Evolutionary conservation across 2,113 vertebrate species (phyloP).

Genomic region (Neogobius melanostomus): DNA sequence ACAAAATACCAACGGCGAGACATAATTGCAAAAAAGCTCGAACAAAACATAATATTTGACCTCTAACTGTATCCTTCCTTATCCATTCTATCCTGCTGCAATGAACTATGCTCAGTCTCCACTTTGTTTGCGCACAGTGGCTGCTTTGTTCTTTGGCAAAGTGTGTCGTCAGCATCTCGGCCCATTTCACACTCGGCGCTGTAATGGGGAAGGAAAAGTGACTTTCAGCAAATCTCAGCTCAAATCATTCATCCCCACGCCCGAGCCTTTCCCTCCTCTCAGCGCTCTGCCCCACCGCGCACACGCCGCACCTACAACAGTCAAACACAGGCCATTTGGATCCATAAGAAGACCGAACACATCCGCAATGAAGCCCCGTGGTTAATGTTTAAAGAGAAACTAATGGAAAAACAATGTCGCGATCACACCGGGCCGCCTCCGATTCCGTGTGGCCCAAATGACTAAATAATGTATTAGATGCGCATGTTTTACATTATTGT

Average conservation of each 20-base stretch:
- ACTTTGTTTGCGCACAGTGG: background rate
- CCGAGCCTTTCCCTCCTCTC: constrained; percentile 58
- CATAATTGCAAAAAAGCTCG: background rate
- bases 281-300: constrained; percentile 40
- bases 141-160: constrained; percentile 38
- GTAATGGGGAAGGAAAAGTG: constrained; percentile 61
- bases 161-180: constrained; percentile 68
- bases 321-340: constrained; percentile 70
- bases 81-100: background rate
- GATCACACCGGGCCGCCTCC: constrained; percentile 76
- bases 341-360: constrained; percentile 72
- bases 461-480: constrained; percentile 92
- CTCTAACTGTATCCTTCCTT: background rate
- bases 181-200: constrained; percentile 37
- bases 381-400: constrained; percentile 97
- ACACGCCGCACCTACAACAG: constrained; percentile 45
- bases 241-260: constrained; percentile 63
- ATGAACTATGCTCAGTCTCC: background rate
- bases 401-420: constrained; percentile 90
- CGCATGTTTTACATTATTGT: constrained; percentile 83
- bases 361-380: constrained; percentile 77
- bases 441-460: constrained; percentile 67
- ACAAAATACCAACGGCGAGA: background rate
- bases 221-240: constrained; percentile 77
- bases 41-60: background rate